Conservation (phyloP, 2,888 invertebrate genomes). For the Noctua pronuba region DNA sequence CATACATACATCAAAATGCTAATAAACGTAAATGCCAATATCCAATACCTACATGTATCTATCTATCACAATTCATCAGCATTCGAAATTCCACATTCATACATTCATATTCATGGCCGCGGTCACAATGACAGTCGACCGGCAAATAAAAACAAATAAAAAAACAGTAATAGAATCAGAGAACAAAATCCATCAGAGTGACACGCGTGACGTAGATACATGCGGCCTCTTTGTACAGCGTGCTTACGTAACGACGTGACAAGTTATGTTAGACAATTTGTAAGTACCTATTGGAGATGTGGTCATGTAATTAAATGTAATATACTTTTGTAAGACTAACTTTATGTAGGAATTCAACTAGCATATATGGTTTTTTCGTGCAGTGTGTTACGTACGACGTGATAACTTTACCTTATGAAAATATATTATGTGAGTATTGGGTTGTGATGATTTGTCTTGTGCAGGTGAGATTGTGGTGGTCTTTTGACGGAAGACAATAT, state of each 20-base stretch:
- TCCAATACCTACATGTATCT: background rate
- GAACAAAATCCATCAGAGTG: slow-evolving; percentile 87
- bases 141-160: slow-evolving; percentile 85
- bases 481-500: background rate
- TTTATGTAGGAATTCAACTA: background rate
- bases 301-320: background rate
- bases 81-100: slow-evolving; percentile 70
- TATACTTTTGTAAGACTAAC: background rate
- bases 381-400: background rate
- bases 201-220: slow-evolving; percentile 78
- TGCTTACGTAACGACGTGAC: slow-evolving; percentile 60
- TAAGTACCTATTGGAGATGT: background rate
- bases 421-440: background rate
- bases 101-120: slow-evolving; percentile 81
- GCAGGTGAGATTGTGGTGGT: background rate
- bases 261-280: slow-evolving; percentile 5
- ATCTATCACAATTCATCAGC: slow-evolving; percentile 36
- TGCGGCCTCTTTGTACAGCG: slow-evolving; percentile 72
- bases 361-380: background rate
- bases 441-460: background rate
- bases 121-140: slow-evolving; percentile 66
- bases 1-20: background rate
- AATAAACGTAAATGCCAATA: slow-evolving; percentile 9
- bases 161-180: slow-evolving; percentile 87
- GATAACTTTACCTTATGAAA: background rate